phyloP scores from a whole-genome alignment of 2,113 vertebrate species.

The Mobula birostris region DNA sequence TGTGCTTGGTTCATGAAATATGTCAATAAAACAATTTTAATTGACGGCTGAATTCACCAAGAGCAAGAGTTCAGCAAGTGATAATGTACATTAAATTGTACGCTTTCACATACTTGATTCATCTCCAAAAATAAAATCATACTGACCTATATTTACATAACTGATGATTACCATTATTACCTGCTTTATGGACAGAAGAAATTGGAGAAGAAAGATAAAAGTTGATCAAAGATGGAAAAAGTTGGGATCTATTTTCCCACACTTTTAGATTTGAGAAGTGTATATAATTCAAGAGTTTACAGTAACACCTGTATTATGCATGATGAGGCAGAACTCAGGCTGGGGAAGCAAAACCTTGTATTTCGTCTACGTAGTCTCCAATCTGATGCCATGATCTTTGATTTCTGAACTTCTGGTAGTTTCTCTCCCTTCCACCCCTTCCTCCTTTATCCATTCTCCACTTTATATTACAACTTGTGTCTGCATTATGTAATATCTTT shows the following conservation, averaged over 20 bases:
- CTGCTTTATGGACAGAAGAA: background rate
- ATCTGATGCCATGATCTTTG: too few relatives aligned
- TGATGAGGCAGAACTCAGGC: too few relatives aligned
- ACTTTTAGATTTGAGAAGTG: background rate
- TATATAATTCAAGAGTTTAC: background rate
- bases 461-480: too few relatives aligned
- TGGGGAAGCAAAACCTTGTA: too few relatives aligned
- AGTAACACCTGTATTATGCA: background rate
- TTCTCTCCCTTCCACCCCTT: too few relatives aligned
- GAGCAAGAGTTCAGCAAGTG: background rate
- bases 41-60: background rate
- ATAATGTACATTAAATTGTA: background rate
- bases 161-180: background rate
- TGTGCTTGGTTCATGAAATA: background rate
- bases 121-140: background rate
- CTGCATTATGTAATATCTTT: background rate
- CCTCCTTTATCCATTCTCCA: too few relatives aligned
- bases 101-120: background rate
- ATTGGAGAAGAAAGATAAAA: background rate
- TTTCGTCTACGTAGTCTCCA: too few relatives aligned
- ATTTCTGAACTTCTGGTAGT: too few relatives aligned
- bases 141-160: background rate
- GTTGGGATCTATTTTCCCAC: background rate
- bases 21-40: constrained; percentile 2
- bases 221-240: background rate